phyloP scores from a whole-genome alignment of 2,113 vertebrate genomes.

The Leucopternis melanops region DNA sequence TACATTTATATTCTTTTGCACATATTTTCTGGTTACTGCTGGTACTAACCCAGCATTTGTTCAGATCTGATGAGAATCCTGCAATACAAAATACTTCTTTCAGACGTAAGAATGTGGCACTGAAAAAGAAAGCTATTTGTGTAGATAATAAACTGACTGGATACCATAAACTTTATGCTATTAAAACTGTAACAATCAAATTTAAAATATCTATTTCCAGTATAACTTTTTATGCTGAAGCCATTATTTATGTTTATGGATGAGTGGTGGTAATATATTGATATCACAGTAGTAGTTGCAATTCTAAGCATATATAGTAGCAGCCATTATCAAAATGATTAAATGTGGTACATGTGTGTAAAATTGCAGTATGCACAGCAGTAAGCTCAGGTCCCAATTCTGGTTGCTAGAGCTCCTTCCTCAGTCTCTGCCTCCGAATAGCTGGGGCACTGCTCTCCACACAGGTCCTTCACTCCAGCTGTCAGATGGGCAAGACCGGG shows the following conservation, averaged over 20 bases:
- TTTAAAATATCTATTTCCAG: background rate
- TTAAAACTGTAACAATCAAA: background rate
- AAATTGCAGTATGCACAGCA: background rate
- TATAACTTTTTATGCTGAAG: background rate
- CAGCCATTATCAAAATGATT: background rate
- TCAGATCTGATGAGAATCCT: background rate
- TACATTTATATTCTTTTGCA: background rate
- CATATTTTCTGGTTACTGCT: background rate
- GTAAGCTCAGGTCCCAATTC: background rate
- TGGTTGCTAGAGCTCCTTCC: background rate
- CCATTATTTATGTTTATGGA: background rate
- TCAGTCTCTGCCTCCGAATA: background rate
- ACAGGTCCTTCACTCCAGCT: background rate
- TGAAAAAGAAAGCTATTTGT: background rate
- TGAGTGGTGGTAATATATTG: background rate
- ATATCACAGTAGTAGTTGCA: background rate
- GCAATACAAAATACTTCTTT: background rate
- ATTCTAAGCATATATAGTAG: background rate
- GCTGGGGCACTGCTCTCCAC: background rate
- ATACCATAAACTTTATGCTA: background rate
- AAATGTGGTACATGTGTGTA: background rate
- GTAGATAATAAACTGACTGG: background rate
- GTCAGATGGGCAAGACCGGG: accelerated
- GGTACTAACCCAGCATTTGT: background rate
- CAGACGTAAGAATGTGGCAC: background rate